Conservation (phyloP, 2,797 vertebrate species). For the Tiaroga cobitis region DNA sequence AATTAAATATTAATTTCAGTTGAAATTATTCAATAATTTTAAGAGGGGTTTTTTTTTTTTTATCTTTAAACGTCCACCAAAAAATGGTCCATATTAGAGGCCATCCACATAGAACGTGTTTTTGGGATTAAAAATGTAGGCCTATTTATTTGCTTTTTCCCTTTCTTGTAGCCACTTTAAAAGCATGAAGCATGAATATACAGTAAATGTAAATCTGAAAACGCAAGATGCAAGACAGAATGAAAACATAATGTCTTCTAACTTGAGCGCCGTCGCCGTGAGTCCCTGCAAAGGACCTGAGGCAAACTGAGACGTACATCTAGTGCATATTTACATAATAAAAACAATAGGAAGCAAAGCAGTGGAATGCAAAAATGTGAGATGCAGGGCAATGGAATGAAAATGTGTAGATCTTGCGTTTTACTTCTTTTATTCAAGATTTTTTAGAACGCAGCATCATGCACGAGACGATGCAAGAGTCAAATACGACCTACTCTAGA, state of each 20-base stretch:
- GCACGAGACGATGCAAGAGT: too few species aligned
- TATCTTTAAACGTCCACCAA: not conserved
- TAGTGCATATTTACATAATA: too few species aligned
- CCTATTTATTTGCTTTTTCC: too few species aligned
- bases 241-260: not conserved
- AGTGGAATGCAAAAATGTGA: not conserved
- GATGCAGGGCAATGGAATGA: not conserved
- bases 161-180: too few species aligned
- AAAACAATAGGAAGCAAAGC: not conserved
- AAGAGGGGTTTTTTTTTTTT: too few species aligned
- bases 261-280: accelerated
- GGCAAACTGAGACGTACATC: not conserved
- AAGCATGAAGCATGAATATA: not conserved
- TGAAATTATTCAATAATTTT: not conserved
- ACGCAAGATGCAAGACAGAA: not conserved
- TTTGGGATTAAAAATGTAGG: too few species aligned
- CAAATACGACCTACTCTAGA: too few species aligned
- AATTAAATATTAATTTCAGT: not conserved
- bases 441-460: not conserved
- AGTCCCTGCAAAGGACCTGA: not conserved
- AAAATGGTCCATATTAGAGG: not conserved
- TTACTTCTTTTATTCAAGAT: not conserved
- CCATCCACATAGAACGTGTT: not conserved
- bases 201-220: not conserved
- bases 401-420: too few species aligned